Conservation (phyloP, 2,113 vertebrate genomes). For the Pelmatolapia mariae region DNA sequence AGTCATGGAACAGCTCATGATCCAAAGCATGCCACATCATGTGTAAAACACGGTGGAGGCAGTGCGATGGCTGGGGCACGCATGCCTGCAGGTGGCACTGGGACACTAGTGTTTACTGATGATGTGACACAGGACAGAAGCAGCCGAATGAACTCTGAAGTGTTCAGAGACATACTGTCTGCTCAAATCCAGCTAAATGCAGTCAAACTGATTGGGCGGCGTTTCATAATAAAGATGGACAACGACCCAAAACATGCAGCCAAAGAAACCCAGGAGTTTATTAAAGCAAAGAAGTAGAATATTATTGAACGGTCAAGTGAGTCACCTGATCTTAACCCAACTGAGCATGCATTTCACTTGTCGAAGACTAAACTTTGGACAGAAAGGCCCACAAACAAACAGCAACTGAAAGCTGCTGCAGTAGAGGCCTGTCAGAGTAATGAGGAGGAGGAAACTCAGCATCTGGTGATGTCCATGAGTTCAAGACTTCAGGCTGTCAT, state of each 20-base stretch:
- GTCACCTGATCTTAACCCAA: background rate
- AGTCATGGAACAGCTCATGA: background rate
- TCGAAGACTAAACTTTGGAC: background rate
- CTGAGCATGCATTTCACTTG: background rate
- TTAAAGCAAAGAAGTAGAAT: background rate
- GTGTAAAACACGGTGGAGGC: background rate
- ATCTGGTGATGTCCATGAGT: background rate
- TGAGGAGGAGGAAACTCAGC: background rate
- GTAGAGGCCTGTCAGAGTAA: background rate
- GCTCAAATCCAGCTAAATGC: background rate
- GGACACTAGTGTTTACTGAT: background rate
- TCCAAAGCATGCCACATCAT: background rate
- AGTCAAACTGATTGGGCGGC: rapidly evolving
- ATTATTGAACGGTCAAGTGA: rapidly evolving
- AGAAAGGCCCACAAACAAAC: background rate
- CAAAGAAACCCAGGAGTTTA: background rate
- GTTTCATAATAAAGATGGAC: background rate
- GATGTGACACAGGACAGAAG: background rate
- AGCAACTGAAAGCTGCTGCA: background rate
- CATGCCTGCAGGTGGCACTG: background rate
- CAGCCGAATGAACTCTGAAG: rapidly evolving
- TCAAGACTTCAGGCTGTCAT: background rate
- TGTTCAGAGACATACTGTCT: background rate
- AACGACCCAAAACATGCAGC: background rate
- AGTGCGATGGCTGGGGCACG: background rate